These are phyloP conservation scores for Apteryx mantelli DNA, from an alignment of 2,113 vertebrate species.

Conservation along the genomic window DNA sequence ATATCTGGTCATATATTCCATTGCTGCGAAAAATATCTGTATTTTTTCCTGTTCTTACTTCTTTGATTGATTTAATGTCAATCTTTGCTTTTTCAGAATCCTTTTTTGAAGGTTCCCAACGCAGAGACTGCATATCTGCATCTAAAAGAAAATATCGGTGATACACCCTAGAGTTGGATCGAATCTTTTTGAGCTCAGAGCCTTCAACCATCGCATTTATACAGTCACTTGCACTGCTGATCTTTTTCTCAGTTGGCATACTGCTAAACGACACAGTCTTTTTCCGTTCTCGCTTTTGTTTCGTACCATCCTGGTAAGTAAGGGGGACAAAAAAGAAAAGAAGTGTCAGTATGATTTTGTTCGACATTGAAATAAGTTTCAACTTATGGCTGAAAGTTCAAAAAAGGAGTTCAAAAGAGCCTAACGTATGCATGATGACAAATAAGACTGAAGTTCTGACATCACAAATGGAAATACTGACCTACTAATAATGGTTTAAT, in stretches of 20 bases:
- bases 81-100: constrained; percentile 98
- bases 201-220: constrained; percentile 96
- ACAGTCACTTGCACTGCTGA: constrained; percentile 95
- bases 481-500: not conserved
- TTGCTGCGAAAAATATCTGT: constrained; percentile 98
- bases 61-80: constrained; percentile 94
- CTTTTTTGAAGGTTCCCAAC: constrained; percentile 98
- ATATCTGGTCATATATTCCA: constrained; percentile 96
- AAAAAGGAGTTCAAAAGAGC: not conserved
- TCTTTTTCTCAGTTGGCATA: constrained; percentile 97
- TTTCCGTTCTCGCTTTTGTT: constrained; percentile 92
- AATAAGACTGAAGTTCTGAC: not conserved
- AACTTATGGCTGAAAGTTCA: not conserved
- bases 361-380: not conserved
- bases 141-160: constrained; percentile 94
- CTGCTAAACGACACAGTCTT: constrained; percentile 98
- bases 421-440: not conserved
- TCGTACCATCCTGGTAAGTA: constrained; percentile 87
- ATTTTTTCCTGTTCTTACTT: constrained; percentile 96
- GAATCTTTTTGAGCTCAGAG: constrained; percentile 93
- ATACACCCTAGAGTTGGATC: constrained; percentile 94
- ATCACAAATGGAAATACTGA: not conserved
- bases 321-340: not conserved
- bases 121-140: constrained; percentile 95
- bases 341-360: not conserved